Base-by-base conservation (phyloP, 2,888 invertebrate species). In the Digitonthophagus gazella region DNA sequence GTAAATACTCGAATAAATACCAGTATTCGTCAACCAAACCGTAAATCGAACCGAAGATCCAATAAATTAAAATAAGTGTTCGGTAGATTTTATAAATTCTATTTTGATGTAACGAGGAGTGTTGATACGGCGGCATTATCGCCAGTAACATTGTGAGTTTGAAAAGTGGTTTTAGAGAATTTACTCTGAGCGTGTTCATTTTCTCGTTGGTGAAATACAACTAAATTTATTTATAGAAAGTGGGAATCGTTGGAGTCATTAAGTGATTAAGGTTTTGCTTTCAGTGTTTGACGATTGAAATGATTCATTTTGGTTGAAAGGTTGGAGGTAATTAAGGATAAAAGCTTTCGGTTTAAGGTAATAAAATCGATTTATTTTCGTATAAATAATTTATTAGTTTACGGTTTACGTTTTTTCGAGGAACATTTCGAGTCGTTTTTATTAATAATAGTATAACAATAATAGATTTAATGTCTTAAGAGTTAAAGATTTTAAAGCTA, bases 1-100 rank as follows among this genome's bases (percentile, higher is more conserved):
- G 68, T 20, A 68, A 18, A 6, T 58, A 14, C 2, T 55, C 14
- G 18, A 64, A 64, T 6, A 44, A 57, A 19, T 16, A 65, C 2
- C 11, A 19, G 2, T 14, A 15, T 8, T 68, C 65, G 2, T 58
- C 58, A 1, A 65, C 14, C 18, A 68, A 65, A 8, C 58, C 57
- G 19, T 58, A 64, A 0, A 68, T 19, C 6, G 58, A 65, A 0
- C 68, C 68, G 8, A 15, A 19, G 16, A 65, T 15, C 8, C 64
- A 15, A 22, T 58, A 64, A 14, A 15, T 19, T 15, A 68, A 14
- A 2, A 58, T 14, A 1, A 64, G 2, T 16, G 16, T 11, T 57
- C 68, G 20, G n/a, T 55, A 68, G 15, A 64, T 15, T 28, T 65
- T 68, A 11, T 68, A 68, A 44, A 44, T 8, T 11, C 11, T 44